Evolutionary conservation across 1,140 invertebrate species (phyloP).

Genomic region (Trachymyrmex septentrionalis): DNA sequence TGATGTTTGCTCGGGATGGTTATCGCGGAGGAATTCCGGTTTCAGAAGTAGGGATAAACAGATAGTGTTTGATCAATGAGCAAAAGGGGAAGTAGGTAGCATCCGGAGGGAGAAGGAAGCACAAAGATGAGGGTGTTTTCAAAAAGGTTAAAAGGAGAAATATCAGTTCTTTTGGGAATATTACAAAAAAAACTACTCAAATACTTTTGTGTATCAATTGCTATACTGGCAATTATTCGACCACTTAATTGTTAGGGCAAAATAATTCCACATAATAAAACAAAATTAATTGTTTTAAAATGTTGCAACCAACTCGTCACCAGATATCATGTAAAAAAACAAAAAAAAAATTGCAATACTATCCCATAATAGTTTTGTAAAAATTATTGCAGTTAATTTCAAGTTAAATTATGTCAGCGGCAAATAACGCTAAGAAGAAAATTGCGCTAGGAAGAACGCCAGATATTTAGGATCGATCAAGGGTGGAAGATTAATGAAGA

Average conservation of each 20-base stretch:
- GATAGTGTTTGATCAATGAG: conserved; percentile 78
- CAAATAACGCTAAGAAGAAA: conserved; percentile 4
- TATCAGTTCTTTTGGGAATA: conserved; percentile 20
- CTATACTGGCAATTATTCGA: background rate
- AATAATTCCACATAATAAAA: background rate
- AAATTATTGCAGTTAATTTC: background rate
- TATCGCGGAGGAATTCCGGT: conserved; percentile 39
- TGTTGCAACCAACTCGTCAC: background rate
- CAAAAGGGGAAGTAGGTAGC: conserved; percentile 26
- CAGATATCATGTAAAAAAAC: background rate
- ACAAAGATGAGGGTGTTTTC: background rate
- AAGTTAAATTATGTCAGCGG: background rate
- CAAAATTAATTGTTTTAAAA: background rate
- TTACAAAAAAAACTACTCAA: conserved; percentile 71
- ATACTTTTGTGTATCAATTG: background rate
- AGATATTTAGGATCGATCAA: conserved; percentile 42
- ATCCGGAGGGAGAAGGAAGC: conserved; percentile 16
- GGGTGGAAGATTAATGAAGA: conserved; percentile 61
- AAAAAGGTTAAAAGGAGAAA: conserved; percentile 20
- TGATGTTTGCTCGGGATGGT: conserved; percentile 5
- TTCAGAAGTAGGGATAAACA: conserved; percentile 60
- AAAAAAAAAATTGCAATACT: background rate
- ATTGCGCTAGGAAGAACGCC: conserved; percentile 22
- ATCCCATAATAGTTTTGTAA: background rate
- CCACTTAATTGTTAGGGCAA: background rate